A percentile compares a stretch with the other conserved stretches of the same genome.
phyloP scores from a whole-genome alignment of 2,888 invertebrate species.

The Ormyrus thymus region DNA sequence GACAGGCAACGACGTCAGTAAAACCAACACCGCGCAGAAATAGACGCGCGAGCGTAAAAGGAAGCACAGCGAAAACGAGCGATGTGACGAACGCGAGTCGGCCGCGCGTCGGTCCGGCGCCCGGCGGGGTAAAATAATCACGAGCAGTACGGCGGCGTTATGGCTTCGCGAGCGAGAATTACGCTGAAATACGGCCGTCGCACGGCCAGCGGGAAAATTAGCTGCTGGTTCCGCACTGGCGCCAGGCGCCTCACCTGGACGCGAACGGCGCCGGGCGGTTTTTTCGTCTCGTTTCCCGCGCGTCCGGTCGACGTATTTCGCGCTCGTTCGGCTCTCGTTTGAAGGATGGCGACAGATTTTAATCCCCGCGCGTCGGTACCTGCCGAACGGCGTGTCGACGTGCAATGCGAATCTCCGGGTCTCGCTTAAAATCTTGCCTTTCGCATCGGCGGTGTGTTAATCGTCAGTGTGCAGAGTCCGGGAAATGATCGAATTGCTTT shows the following conservation, averaged over 20 bases:
- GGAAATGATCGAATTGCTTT: too few species aligned
- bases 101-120: not conserved
- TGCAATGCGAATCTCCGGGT: too few species aligned
- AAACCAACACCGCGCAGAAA: not conserved
- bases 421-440: too few species aligned
- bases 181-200: not conserved
- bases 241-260: too few species aligned
- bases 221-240: not conserved
- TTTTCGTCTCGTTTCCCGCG: not conserved
- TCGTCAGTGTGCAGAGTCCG: too few species aligned
- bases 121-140: conserved; percentile 18
- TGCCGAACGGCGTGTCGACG: too few species aligned
- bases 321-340: not conserved
- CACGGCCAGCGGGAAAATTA: not conserved
- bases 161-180: not conserved
- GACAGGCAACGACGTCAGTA: not conserved
- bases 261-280: not conserved
- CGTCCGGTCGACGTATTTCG: not conserved
- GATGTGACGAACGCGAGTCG: not conserved
- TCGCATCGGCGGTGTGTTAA: too few species aligned
- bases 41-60: not conserved
- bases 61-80: not conserved
- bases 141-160: conserved; percentile 6
- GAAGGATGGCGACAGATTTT: not conserved
- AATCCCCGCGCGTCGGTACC: too few species aligned